phyloP scores from a whole-genome alignment of 37 sponge, comb jelly and placozoan genomes.

The Tethya wilhelma region DNA sequence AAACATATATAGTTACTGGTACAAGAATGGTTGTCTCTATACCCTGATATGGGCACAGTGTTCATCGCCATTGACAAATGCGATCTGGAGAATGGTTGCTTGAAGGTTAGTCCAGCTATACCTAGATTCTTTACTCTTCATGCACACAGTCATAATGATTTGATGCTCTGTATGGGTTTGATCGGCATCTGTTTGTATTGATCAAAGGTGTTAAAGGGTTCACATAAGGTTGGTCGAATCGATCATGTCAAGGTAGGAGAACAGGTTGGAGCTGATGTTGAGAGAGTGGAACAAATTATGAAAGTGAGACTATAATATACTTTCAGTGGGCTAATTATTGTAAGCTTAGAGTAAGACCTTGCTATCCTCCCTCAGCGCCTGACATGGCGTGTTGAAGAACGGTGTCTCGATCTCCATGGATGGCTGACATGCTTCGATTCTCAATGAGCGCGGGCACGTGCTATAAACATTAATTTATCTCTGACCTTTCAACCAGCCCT shows the following conservation, averaged over 20 bases:
- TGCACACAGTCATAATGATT: background rate
- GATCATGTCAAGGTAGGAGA: constrained; percentile 74
- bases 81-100: constrained; percentile 89
- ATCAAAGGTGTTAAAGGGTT: constrained; percentile 79
- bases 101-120: too few relatives aligned
- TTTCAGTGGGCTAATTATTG: constrained; percentile 85
- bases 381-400: background rate
- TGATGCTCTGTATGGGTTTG: background rate
- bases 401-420: too few relatives aligned
- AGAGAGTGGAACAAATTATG: constrained; percentile 69
- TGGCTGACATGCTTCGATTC: too few relatives aligned
- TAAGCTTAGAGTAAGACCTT: constrained; percentile 92
- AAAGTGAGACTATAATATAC: too few relatives aligned
- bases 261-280: constrained; percentile 89
- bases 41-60: constrained; percentile 86
- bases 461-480: too few relatives aligned
- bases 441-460: too few relatives aligned
- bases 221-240: constrained; percentile 81
- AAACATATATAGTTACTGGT: constrained; percentile 84
- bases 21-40: constrained; percentile 90
- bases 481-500: background rate
- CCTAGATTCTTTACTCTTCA: too few relatives aligned
- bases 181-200: background rate
- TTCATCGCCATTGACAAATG: constrained; percentile 92
- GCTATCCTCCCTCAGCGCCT: constrained; percentile 40